phyloP scores from a whole-genome alignment of 2,797 vertebrate species.

The Notoglanidium macrostoma region DNA sequence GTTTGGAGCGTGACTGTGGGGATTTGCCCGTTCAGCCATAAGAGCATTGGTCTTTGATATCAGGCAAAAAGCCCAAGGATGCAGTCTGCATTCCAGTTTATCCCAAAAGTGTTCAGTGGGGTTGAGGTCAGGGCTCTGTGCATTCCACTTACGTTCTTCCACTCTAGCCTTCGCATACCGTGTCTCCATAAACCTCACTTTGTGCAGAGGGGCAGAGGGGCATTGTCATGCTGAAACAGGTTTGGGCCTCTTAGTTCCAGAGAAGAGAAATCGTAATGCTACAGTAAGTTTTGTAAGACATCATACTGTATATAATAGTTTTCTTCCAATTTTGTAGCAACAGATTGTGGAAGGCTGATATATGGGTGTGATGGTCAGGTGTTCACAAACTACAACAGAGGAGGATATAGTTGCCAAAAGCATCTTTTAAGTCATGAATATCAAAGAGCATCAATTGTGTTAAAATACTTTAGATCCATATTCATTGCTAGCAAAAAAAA shows the following conservation, averaged over 20 bases:
- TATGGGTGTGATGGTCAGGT: background rate
- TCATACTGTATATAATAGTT: background rate
- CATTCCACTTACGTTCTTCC: background rate
- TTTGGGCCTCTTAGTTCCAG: background rate
- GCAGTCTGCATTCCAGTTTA: background rate
- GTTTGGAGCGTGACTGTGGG: background rate
- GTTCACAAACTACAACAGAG: background rate
- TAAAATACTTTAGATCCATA: background rate
- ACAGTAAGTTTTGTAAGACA: background rate
- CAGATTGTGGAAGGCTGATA: background rate
- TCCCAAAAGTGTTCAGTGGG: background rate
- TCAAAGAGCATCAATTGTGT: background rate
- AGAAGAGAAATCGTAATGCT: background rate
- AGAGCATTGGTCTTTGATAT: background rate
- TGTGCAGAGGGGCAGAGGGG: background rate
- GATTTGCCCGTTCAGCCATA: background rate
- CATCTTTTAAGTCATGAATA: background rate
- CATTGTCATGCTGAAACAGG: background rate
- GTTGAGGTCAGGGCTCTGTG: background rate
- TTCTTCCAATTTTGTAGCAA: background rate
- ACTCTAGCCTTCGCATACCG: background rate
- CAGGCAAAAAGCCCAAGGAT: background rate
- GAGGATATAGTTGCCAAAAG: background rate
- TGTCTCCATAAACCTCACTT: background rate
- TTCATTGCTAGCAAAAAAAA: background rate